phyloP scores from a whole-genome alignment of 2,888 invertebrate genomes.

The Schrankia costaestrigalis region DNA sequence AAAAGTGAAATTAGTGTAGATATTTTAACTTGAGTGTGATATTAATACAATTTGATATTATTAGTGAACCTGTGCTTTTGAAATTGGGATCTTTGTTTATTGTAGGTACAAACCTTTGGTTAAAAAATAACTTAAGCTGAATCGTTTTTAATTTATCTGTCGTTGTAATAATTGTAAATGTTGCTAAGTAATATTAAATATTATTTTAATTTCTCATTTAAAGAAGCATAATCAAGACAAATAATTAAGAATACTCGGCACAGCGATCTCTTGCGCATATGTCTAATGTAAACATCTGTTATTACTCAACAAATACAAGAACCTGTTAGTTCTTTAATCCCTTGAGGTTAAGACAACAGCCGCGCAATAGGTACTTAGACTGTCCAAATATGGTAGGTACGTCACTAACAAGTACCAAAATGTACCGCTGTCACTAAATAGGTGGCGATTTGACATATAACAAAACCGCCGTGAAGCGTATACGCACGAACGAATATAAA shows the following conservation, averaged over 20 bases:
- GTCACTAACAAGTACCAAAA: slow-evolving; percentile 62
- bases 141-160: neutral
- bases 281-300: slow-evolving; percentile 59
- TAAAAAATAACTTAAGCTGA: slow-evolving; percentile 3
- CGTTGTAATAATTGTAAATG: neutral
- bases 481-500: slow-evolving; percentile 55
- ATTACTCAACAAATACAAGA: slow-evolving; percentile 71
- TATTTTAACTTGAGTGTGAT: slow-evolving; percentile 17
- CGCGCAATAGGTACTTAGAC: slow-evolving; percentile 69
- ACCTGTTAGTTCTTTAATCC: slow-evolving; percentile 61
- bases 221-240: slow-evolving; percentile 12
- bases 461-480: slow-evolving; percentile 55
- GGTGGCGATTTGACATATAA: slow-evolving; percentile 63
- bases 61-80: slow-evolving; percentile 23
- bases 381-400: slow-evolving; percentile 55
- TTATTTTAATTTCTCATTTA: no score
- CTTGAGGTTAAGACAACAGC: slow-evolving; percentile 76
- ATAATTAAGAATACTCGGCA: slow-evolving; percentile 19
- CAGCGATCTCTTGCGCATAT: slow-evolving; percentile 44
- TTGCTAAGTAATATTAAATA: no score
- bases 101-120: no score
- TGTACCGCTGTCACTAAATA: slow-evolving; percentile 13
- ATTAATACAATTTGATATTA: slow-evolving; percentile 17
- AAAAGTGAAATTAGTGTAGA: slow-evolving; percentile 26
- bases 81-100: slow-evolving; percentile 22